A percentile compares a stretch with the other conserved stretches of the same genome.
Evolutionary conservation across 2,113 vertebrate species (phyloP).

Genomic region (Anoplopoma fimbria): DNA sequence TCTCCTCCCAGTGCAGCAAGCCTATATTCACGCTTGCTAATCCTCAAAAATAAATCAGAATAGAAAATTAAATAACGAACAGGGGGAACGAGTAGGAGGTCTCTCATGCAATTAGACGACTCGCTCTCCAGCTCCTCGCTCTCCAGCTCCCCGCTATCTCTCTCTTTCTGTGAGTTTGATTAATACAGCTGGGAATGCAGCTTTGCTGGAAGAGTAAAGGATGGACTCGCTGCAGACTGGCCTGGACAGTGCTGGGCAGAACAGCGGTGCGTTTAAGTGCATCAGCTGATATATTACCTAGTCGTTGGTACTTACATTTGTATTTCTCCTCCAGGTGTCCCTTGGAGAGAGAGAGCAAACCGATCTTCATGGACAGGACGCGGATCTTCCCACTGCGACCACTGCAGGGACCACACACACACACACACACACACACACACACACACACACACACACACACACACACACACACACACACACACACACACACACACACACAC

Average conservation of each 20-base stretch:
- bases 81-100: slow-evolving; percentile 65
- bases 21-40: slow-evolving; percentile 56
- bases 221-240: slow-evolving; percentile 3
- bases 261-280: background rate
- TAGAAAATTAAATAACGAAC: slow-evolving; percentile 72
- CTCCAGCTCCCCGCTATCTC: background rate
- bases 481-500: slow-evolving; percentile 10
- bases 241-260: background rate
- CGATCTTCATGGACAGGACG: slow-evolving; percentile 96
- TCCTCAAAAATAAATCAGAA: slow-evolving; percentile 69
- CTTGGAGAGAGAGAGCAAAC: slow-evolving; percentile 94
- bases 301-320: slow-evolving; percentile 88
- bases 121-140: slow-evolving; percentile 34
- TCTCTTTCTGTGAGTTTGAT: slow-evolving; percentile 51
- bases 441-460: slow-evolving; percentile 6
- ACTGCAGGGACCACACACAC: slow-evolving; percentile 73
- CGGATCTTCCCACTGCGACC: slow-evolving; percentile 96
- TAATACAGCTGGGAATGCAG: slow-evolving; percentile 60
- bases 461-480: slow-evolving; percentile 23
- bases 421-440: slow-evolving; percentile 22
- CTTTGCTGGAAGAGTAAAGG: slow-evolving; percentile 16
- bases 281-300: slow-evolving; percentile 10
- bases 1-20: slow-evolving; percentile 60
- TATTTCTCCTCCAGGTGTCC: slow-evolving; percentile 98
- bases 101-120: slow-evolving; percentile 77